These are phyloP conservation scores for Cryptomyrus ogoouensis DNA, from an alignment of 2,113 vertebrate genomes.

Conservation along the genomic window DNA sequence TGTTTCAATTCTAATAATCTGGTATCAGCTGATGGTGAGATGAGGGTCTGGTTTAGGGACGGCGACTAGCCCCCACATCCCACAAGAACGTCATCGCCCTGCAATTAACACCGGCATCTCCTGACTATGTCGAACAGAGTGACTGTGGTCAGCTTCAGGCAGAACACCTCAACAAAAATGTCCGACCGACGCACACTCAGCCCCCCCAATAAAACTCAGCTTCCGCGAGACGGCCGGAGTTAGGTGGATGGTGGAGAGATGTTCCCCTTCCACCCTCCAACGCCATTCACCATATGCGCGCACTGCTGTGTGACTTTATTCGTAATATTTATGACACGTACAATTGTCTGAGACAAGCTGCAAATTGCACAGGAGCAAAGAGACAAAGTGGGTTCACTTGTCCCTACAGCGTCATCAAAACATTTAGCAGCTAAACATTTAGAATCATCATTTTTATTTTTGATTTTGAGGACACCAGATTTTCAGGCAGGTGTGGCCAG, in stretches of 20 bases:
- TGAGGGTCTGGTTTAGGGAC: not conserved
- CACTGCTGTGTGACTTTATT: not conserved
- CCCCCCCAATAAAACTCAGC: not conserved
- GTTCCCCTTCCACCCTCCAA: not conserved
- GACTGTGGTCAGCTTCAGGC: not conserved
- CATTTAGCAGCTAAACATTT: not conserved
- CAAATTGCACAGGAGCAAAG: not conserved
- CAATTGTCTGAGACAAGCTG: not conserved
- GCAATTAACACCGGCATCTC: not conserved
- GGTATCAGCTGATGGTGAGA: not conserved
- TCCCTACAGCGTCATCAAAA: not conserved
- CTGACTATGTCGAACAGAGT: not conserved
- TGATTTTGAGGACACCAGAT: not conserved
- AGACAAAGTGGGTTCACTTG: not conserved
- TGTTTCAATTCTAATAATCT: not conserved
- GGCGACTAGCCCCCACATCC: not conserved
- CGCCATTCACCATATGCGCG: too few species aligned
- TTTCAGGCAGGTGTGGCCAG: not conserved
- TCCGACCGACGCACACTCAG: not conserved
- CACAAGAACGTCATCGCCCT: not conserved
- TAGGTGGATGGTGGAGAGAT: not conserved
- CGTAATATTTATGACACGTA: not conserved
- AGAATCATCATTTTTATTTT: not conserved
- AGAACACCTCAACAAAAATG: not conserved
- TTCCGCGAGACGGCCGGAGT: not conserved